Evolutionary conservation across 2,888 invertebrate species (phyloP).

Genomic region (Stratiomys singularior): DNA sequence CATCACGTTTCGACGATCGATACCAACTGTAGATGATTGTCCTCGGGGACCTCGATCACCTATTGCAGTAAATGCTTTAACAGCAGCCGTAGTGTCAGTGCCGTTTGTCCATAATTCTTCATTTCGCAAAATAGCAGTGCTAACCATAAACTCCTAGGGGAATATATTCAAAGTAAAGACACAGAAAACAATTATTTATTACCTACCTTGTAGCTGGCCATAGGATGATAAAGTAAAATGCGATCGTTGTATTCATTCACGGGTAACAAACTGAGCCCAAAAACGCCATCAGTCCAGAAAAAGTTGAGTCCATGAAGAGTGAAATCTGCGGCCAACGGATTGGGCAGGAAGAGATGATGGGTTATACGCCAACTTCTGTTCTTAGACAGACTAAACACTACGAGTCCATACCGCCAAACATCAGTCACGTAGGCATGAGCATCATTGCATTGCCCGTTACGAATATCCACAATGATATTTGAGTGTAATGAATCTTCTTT

Average conservation of each 20-base stretch:
- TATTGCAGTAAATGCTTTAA: slow-evolving; percentile 54
- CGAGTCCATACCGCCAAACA: slow-evolving; percentile 71
- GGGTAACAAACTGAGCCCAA: slow-evolving; percentile 78
- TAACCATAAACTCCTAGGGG: slow-evolving; percentile 75
- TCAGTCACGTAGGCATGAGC: slow-evolving; percentile 73
- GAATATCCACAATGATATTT: slow-evolving; percentile 69
- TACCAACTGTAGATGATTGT: slow-evolving; percentile 79
- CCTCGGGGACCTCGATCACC: slow-evolving; percentile 71
- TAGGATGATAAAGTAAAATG: slow-evolving; percentile 80
- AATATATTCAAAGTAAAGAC: background rate
- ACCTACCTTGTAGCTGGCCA: slow-evolving; percentile 76
- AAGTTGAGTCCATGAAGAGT: slow-evolving; percentile 80
- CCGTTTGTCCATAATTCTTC: slow-evolving; percentile 66
- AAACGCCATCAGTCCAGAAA: slow-evolving; percentile 85
- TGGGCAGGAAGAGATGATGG: slow-evolving; percentile 62
- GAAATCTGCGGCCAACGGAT: slow-evolving; percentile 73
- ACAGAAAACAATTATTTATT: background rate
- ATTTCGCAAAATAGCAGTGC: slow-evolving; percentile 73
- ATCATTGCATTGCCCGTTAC: slow-evolving; percentile 68
- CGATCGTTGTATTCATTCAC: slow-evolving; percentile 66
- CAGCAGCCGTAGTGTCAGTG: background rate
- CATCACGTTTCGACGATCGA: slow-evolving; percentile 75
- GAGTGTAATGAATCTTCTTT: slow-evolving; percentile 73
- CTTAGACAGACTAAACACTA: slow-evolving; percentile 62
- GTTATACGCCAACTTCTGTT: slow-evolving; percentile 63